phyloP scores from a whole-genome alignment of 2,797 vertebrate species.

The Sebastes ruberrimus region DNA sequence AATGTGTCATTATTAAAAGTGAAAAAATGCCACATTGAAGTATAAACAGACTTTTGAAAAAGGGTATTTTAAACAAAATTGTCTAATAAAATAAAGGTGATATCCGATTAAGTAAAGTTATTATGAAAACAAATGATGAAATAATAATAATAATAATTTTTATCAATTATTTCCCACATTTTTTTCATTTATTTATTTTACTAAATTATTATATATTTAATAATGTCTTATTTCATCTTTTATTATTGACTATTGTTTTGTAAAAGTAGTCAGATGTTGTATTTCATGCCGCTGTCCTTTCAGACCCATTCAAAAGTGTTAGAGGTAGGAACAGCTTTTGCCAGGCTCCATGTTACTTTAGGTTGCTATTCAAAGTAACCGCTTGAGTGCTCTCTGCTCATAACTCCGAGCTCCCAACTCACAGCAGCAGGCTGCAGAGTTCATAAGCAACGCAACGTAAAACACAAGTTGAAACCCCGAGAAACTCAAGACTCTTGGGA shows the following conservation, averaged over 20 bases:
- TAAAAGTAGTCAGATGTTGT: not conserved
- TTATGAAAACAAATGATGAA: too few species aligned
- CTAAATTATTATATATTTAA: not conserved
- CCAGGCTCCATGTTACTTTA: conserved; percentile 1
- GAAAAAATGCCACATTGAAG: not conserved
- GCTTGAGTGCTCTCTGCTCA: conserved; percentile 36
- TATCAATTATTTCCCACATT: not conserved
- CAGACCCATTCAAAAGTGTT: not conserved
- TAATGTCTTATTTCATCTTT: too few species aligned
- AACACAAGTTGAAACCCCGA: conserved; percentile 44
- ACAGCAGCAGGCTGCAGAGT: conserved; percentile 39
- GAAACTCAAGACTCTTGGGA: conserved; percentile 47
- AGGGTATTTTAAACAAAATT: too few species aligned
- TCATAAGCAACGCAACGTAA: conserved; percentile 46
- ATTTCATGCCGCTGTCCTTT: conserved; percentile 17
- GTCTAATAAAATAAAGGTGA: too few species aligned
- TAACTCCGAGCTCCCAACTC: conserved; percentile 28
- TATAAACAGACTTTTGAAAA: too few species aligned
- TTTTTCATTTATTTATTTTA: not conserved
- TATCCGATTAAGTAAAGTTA: too few species aligned
- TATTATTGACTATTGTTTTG: not conserved
- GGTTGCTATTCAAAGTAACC: conserved; percentile 20
- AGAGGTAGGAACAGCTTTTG: not conserved
- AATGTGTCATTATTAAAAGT: not conserved
- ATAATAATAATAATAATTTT: too few species aligned